phyloP scores from a whole-genome alignment of 53 echinoderm and acorn worm genomes.

The Mesocentrotus franciscanus region DNA sequence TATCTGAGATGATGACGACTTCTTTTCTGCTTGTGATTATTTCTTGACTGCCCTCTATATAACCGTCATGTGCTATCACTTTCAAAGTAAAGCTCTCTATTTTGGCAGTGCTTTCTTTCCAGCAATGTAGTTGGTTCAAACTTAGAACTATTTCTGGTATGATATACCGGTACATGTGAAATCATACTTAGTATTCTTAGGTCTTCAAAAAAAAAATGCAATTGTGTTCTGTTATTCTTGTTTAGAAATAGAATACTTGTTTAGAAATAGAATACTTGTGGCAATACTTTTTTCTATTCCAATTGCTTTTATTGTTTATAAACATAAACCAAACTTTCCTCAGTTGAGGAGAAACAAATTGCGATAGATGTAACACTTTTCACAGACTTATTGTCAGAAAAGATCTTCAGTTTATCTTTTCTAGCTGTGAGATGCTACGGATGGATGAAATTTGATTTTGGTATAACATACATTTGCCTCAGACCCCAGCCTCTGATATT shows the following conservation, averaged over 20 bases:
- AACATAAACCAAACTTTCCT: background rate
- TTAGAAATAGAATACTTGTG: background rate
- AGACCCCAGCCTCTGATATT: too few relatives aligned
- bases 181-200: background rate
- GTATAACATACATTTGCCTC: too few relatives aligned
- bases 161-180: background rate
- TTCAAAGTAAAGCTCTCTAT: slow-evolving; percentile 34
- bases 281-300: background rate
- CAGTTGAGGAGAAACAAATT: background rate
- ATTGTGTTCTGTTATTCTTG: background rate
- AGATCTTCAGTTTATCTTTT: background rate
- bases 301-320: background rate
- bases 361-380: background rate
- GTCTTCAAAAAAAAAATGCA: background rate
- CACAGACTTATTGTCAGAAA: background rate
- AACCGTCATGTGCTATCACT: slow-evolving; percentile 30
- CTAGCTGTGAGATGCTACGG: background rate
- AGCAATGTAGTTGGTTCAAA: background rate
- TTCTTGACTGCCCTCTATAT: background rate
- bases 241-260: background rate
- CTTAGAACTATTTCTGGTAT: background rate
- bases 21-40: background rate
- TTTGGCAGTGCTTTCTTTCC: background rate
- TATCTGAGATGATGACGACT: slow-evolving; percentile 1
- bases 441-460: too few relatives aligned